Evolutionary conservation across 2,888 invertebrate genomes (phyloP).

Genomic region (Torymus tubicola): DNA sequence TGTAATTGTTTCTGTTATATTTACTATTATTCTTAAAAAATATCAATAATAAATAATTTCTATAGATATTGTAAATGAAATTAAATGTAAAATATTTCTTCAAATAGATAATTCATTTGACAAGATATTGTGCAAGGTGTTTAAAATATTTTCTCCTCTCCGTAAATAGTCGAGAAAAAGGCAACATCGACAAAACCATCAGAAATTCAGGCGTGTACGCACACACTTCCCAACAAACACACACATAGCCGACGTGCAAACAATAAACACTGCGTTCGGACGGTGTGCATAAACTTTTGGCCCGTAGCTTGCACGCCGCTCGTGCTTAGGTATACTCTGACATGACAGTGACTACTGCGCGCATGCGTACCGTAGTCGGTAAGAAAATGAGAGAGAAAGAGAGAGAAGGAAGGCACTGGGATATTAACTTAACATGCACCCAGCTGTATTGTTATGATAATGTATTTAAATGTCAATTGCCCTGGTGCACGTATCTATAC

Average conservation of each 20-base stretch:
- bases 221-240: too few relatives aligned
- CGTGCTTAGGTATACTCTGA: background rate
- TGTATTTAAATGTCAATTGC: slow-evolving; percentile 73
- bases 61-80: too few relatives aligned
- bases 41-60: too few relatives aligned
- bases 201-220: too few relatives aligned
- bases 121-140: too few relatives aligned
- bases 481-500: slow-evolving; percentile 22
- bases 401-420: slow-evolving; percentile 39
- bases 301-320: background rate
- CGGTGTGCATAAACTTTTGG: slow-evolving; percentile 7
- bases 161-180: too few relatives aligned
- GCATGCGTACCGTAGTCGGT: background rate
- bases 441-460: slow-evolving; percentile 73
- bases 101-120: too few relatives aligned
- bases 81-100: too few relatives aligned
- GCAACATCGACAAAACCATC: too few relatives aligned
- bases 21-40: too few relatives aligned
- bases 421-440: slow-evolving; percentile 72
- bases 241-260: slow-evolving; percentile 17
- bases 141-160: too few relatives aligned
- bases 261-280: slow-evolving; percentile 28
- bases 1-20: too few relatives aligned
- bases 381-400: background rate
- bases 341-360: slow-evolving; percentile 45